These are phyloP conservation scores for Typhlichthys eigenmanni DNA, from an alignment of 2,797 vertebrate genomes.

Conservation along the genomic window DNA sequence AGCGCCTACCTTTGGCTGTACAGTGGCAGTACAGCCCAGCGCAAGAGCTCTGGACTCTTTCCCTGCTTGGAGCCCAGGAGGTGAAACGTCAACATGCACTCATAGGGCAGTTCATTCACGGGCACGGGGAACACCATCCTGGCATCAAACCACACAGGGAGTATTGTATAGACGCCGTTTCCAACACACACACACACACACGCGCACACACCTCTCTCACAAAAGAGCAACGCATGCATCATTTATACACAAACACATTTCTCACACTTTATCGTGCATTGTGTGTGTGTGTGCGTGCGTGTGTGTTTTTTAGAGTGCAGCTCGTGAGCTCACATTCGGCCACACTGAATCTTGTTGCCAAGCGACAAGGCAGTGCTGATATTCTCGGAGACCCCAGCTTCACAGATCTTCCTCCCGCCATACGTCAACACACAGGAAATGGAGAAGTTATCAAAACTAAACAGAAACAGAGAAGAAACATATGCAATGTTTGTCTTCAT, in stretches of 20 bases:
- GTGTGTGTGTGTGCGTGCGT: background rate
- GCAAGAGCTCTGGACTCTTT: conserved; percentile 55
- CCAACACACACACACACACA: background rate
- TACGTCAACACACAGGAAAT: conserved; percentile 68
- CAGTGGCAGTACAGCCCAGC: conserved; percentile 75
- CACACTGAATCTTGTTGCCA: conserved; percentile 69
- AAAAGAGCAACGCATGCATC: background rate
- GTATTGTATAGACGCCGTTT: background rate
- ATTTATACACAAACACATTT: background rate
- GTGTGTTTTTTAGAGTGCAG: background rate
- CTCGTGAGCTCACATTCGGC: conserved; percentile 64
- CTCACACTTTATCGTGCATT: too few species aligned
- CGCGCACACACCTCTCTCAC: conserved; percentile 17
- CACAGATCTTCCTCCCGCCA: conserved; percentile 55
- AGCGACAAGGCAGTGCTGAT: conserved; percentile 68
- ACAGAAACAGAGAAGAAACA: conserved; percentile 11
- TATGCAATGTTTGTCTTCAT: too few species aligned
- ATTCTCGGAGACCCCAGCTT: conserved; percentile 65
- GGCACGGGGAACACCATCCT: conserved; percentile 75
- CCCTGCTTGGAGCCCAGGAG: conserved; percentile 70
- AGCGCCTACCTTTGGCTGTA: conserved; percentile 58
- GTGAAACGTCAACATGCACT: conserved; percentile 70
- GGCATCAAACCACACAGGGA: conserved; percentile 6
- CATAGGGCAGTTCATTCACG: conserved; percentile 67
- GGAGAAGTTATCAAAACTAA: conserved; percentile 72